Base-by-base conservation (phyloP, 2,888 invertebrate species). In the Smittia aterrima region DNA sequence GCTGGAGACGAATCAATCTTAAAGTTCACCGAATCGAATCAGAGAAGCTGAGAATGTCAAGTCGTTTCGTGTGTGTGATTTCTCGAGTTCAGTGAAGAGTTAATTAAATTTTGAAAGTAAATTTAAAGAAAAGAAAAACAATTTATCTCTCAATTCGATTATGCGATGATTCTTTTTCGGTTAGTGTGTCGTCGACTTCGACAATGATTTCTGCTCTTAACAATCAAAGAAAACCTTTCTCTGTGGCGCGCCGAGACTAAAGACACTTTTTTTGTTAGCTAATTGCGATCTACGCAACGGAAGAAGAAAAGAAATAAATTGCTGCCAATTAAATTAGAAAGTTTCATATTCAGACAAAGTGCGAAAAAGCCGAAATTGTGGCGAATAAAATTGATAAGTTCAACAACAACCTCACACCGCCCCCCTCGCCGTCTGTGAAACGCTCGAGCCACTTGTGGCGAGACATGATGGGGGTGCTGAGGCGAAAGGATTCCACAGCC, bases 381-480 rank as follows among this genome's bases (percentile, higher is more conserved):
- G 58, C 72, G 20, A 54, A 54, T 71, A 71, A 71, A 71, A 71
- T 71, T 54, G 71, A 71, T 71, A 71, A 53, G 27, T 71, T 54
- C 18, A 71, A 71, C 22, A 71, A 71, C n/a, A 72, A 72, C n/a
- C 62, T 40, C 16, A 62, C 72, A n/a, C 72, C 72, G 62, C 62
- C 62, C n/a, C 47, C 62, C 7, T 62, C 62, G 7, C 62, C 72
- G 6, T 20, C 47, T 13, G 72, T 72, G n/a, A 70, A 70, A 25
- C 20, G 70, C 4, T 70, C 70, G 1, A 62, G 38, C 32, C 62
- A 40, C 40, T 40, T 72, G 24, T 72, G 72, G 72, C 70, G 70
- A 20, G 72, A 62, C 24, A 72, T 72, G 72, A 72, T 72, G 72
- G 72, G 72, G 22, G 62, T 72, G 38, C 16, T 72, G n/a, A 72